Evolutionary conservation across 2,797 vertebrate species (phyloP), one percentile per base, ranked within the genome.

Genomic region (Enteromius treurensis): DNA sequence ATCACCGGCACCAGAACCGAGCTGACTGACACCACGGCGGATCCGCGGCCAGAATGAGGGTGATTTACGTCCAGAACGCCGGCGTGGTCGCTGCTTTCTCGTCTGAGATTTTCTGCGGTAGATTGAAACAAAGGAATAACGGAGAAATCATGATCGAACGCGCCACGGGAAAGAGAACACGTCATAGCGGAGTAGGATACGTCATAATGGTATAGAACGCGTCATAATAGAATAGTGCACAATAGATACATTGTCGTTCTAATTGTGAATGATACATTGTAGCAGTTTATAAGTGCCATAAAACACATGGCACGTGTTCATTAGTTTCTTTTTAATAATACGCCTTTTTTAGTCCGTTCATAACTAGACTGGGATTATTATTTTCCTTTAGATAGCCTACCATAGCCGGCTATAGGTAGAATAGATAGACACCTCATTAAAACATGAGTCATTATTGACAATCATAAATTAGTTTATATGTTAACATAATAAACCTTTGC

Each of bases 51-150:
- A 94, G 88, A 90, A 96, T 95, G 95, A 95, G 94, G 93, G 93
- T 94, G 89, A 93, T 94, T 90, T 94, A 92, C 91, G 92, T 92
- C 90, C 92, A 90, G 87, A 93, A 93, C 93, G 94, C 95, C 93
- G 94, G 94, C 92, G 92, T 92, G 90, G 94, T 94, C 90, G 94
- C 94, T 93, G 93, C 94, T 91, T 93, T 94, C 92, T 94, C 95
- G 91, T 92, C 91, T 90, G 85, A 91, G 91, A 88, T 89, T 90
- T 91, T 87, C 77, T 89, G 91, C 90, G 89, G 91, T 90, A 90
- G 91, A 91, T 79, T 75, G 77, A 88, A 89, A 88, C 84, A 86
- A 86, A 84, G 91, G 79, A 88, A 91, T 90, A 88, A 69, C 85
- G 58, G 81, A 67, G 79, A 91, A 90, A 91, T 86, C 87, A 88